These are phyloP conservation scores for Macrobrachium nipponense DNA, from an alignment of 1,140 invertebrate genomes.

Conservation along the genomic window DNA sequence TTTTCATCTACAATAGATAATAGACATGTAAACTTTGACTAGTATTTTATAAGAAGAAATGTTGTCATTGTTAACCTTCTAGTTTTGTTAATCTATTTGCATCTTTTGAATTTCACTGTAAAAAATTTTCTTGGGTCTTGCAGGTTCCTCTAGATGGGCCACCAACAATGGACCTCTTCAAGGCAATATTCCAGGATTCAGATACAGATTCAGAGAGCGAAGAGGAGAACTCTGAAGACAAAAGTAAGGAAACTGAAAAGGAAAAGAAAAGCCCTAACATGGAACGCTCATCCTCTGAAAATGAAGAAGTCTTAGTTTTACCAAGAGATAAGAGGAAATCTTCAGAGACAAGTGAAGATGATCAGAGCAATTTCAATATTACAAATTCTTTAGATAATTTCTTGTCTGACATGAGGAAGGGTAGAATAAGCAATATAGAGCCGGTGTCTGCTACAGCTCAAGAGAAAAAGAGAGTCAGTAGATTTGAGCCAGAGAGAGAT, in stretches of 20 bases:
- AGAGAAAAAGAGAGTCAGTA: slow-evolving; percentile 25
- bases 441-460: background rate
- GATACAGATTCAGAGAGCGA: slow-evolving; percentile 72
- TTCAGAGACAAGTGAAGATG: background rate
- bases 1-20: too few species aligned
- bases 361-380: slow-evolving; percentile 74
- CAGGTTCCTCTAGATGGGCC: slow-evolving; percentile 65
- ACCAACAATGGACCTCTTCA: slow-evolving; percentile 72
- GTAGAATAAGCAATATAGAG: background rate
- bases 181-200: slow-evolving; percentile 72
- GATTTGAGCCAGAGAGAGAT: slow-evolving; percentile 49
- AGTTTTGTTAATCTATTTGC: too few species aligned
- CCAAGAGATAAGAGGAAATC: background rate
- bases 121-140: background rate
- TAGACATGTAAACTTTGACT: too few species aligned
- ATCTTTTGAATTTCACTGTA: too few species aligned
- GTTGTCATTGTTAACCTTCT: too few species aligned
- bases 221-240: slow-evolving; percentile 52
- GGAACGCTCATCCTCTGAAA: background rate
- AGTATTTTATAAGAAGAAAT: too few species aligned
- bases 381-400: slow-evolving; percentile 73
- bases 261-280: slow-evolving; percentile 4
- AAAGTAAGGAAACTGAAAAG: background rate
- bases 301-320: background rate
- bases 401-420: background rate